Evolutionary conservation across 2,797 vertebrate species (phyloP).

Genomic region (Anisognathus igniventris): DNA sequence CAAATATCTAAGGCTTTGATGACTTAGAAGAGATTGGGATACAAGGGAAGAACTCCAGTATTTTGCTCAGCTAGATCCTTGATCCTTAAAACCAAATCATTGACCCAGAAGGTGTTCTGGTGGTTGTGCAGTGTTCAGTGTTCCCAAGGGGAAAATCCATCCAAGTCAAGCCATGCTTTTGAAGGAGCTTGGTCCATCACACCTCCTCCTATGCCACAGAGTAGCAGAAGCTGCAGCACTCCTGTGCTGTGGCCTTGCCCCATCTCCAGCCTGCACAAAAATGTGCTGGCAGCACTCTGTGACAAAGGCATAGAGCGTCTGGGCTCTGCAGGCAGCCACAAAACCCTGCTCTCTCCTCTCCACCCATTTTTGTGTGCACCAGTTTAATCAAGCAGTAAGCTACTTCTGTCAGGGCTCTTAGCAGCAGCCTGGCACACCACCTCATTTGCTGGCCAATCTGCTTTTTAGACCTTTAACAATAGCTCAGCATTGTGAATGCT

Average conservation of each 20-base stretch:
- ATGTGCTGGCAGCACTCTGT: neutral
- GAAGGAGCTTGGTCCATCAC: neutral
- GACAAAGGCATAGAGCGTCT: neutral
- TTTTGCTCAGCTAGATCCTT: neutral
- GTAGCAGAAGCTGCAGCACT: neutral
- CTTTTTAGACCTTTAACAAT: neutral
- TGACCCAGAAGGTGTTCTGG: neutral
- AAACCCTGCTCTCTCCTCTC: neutral
- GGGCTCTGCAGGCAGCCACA: neutral
- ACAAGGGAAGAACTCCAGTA: neutral
- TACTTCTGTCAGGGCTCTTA: neutral
- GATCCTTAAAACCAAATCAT: neutral
- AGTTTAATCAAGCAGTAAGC: neutral
- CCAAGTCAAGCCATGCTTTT: neutral
- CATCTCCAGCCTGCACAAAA: fast-evolving
- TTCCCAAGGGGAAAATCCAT: neutral
- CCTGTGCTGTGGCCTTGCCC: neutral
- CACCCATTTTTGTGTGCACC: neutral
- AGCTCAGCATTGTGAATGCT: neutral
- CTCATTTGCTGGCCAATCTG: neutral
- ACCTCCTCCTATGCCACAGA: neutral
- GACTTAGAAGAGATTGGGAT: neutral
- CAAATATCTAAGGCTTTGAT: neutral
- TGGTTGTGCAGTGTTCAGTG: neutral
- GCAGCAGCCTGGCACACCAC: neutral